Base-by-base conservation (phyloP, 1,140 invertebrate species). In the Aphelinus certus region DNA sequence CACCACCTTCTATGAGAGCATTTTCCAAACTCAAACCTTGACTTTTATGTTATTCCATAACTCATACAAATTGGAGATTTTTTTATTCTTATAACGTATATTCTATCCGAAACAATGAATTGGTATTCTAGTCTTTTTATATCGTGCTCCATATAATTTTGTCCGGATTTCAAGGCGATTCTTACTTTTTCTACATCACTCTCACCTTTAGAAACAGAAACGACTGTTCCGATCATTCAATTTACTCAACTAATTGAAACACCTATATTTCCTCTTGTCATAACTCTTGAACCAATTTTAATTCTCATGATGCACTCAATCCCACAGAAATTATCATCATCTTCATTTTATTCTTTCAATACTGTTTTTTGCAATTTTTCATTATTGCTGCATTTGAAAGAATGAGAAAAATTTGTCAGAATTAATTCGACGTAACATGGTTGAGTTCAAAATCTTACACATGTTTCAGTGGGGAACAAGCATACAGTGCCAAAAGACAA, bases 21-120 rank as follows among this genome's bases (percentile, higher is more conserved):
- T 26, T 26, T 26, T 26, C 26, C 26, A 26, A 26, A 26, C 26
- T 26, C 26, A 26, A 26, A 26, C 26, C 26, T 26, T 26, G 26
- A 26, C 71, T 76, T 75, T 82, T 82, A 67, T 83, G 81, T 82
- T 5, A 81, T 80, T 2, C 60, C 82, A 67, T 79, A 82, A 7
- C 80, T 78, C 2, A 77, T 9, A 26, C 66, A 64, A 26, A 84
- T 67, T 2, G 81, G 81, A 79, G 82, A 84, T 76, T 84, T 81
- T 10, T 78, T 66, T 57, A 81, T 63, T 62, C 64, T 76, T 26
- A 26, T 26, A 26, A 26, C 26, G 26, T 26, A 26, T 26, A 26
- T 26, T 26, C 26, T 26, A 26, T 26, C 26, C 26, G 26, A 26
- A 26, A 26, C 26, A 26, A 26, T 26, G 26, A 26, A 26, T 26